Conservation (phyloP, 2,888 invertebrate species). For the Cryptosula pallasiana region DNA sequence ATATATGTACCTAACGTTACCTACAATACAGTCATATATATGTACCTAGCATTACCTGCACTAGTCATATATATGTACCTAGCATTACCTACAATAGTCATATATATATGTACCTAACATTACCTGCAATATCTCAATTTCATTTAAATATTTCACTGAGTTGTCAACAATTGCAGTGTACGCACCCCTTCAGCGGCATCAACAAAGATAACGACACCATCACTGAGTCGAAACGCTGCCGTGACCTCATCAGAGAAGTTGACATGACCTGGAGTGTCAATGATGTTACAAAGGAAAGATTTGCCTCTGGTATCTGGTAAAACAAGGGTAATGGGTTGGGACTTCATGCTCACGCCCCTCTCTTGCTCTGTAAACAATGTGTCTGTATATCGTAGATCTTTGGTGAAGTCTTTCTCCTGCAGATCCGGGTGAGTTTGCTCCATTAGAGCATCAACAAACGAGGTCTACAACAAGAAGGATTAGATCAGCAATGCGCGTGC, state of each 20-base stretch:
- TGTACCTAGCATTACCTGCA: slow-evolving; percentile 84
- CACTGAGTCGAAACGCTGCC: slow-evolving; percentile 82
- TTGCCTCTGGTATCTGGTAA: slow-evolving; percentile 90
- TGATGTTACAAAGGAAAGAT: slow-evolving; percentile 92
- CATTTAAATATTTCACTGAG: too few species aligned
- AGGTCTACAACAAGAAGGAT: slow-evolving; percentile 65
- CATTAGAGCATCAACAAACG: slow-evolving; percentile 92
- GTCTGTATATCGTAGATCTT: slow-evolving; percentile 76
- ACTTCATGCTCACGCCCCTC: slow-evolving; percentile 93
- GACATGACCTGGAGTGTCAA: slow-evolving; percentile 91
- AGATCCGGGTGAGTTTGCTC: slow-evolving; percentile 95
- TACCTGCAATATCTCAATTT: slow-evolving; percentile 58
- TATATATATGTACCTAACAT: slow-evolving; percentile 98
- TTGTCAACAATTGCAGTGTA: too few species aligned
- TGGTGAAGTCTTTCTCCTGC: slow-evolving; percentile 55
- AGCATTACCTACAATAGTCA: slow-evolving; percentile 70
- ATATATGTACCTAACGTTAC: slow-evolving; percentile 94
- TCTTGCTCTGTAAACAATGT: slow-evolving; percentile 92
- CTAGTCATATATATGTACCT: slow-evolving; percentile 78
- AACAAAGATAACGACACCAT: slow-evolving; percentile 88
- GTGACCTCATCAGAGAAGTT: slow-evolving; percentile 99
- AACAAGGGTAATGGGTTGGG: slow-evolving; percentile 87
- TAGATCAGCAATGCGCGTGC: too few species aligned
- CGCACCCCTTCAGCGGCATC: slow-evolving; percentile 97
- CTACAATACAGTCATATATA: too few species aligned